Evolutionary conservation across 2,888 invertebrate species (phyloP).

Genomic region (Acrobasis suavella): DNA sequence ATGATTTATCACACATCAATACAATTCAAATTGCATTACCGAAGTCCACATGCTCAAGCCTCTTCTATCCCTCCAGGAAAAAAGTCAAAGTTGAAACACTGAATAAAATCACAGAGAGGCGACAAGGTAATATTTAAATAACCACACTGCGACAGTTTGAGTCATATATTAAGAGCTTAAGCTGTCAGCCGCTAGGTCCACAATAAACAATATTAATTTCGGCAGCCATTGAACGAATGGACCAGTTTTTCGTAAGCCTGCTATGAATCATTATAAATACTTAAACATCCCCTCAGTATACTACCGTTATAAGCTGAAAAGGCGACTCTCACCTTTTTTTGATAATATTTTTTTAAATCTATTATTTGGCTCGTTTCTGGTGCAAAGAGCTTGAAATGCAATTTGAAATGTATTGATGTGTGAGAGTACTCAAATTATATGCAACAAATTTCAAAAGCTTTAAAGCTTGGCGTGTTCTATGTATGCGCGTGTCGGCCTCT

Average conservation of each 20-base stretch:
- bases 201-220: constrained; percentile 29
- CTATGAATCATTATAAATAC: constrained; percentile 20
- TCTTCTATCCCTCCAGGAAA: no score
- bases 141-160: constrained; percentile 25
- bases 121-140: constrained; percentile 22
- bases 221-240: constrained; percentile 19
- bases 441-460: no score
- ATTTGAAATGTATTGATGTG: no score
- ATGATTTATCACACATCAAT: no score
- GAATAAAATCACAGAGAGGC: neutral
- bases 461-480: no score
- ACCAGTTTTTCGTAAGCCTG: constrained; percentile 21
- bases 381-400: no score
- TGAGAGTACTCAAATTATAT: no score
- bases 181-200: constrained; percentile 22
- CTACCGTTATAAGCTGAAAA: neutral
- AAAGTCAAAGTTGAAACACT: neutral
- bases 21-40: no score
- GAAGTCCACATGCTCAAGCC: no score
- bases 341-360: no score
- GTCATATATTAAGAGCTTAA: constrained; percentile 31
- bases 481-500: no score
- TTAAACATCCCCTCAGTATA: constrained; percentile 12
- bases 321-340: neutral
- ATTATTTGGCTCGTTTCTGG: no score